Percentiles rank a stretch among this genome's conserved stretches.
phyloP scores from a whole-genome alignment of 2,797 vertebrate species.

The Coccyzus lansbergi region DNA sequence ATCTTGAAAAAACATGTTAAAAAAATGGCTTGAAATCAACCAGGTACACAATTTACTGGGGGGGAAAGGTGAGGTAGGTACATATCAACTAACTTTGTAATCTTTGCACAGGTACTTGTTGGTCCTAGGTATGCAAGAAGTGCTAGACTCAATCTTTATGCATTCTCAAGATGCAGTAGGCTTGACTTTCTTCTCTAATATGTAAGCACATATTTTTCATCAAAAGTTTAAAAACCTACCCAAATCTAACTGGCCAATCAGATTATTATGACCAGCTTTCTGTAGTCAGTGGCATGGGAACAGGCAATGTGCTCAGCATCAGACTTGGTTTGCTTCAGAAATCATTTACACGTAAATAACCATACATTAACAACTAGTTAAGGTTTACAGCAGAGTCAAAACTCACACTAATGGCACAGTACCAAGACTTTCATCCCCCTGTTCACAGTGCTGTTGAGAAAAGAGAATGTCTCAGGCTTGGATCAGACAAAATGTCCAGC shows the following conservation, averaged over 20 bases:
- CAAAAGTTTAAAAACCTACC: neutral
- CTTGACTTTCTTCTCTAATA: neutral
- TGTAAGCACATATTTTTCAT: neutral
- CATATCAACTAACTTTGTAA: neutral
- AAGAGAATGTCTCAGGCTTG: accelerated
- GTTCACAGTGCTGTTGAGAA: neutral
- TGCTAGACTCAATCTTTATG: neutral
- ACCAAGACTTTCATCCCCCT: neutral
- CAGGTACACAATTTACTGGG: neutral
- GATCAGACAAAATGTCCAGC: neutral
- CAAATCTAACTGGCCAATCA: neutral
- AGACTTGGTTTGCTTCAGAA: neutral
- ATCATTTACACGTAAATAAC: neutral
- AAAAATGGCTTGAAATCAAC: neutral
- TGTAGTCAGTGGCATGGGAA: neutral
- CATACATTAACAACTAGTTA: neutral
- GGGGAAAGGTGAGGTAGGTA: neutral
- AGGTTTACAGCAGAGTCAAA: neutral
- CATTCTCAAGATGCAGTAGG: neutral
- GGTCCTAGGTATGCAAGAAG: neutral
- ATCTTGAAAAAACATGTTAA: neutral
- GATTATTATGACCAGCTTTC: neutral
- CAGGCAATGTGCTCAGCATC: neutral
- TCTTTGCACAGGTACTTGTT: neutral
- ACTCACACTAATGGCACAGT: neutral